Conservation (phyloP, 2,113 vertebrate genomes). For the Recurvirostra avosetta region DNA sequence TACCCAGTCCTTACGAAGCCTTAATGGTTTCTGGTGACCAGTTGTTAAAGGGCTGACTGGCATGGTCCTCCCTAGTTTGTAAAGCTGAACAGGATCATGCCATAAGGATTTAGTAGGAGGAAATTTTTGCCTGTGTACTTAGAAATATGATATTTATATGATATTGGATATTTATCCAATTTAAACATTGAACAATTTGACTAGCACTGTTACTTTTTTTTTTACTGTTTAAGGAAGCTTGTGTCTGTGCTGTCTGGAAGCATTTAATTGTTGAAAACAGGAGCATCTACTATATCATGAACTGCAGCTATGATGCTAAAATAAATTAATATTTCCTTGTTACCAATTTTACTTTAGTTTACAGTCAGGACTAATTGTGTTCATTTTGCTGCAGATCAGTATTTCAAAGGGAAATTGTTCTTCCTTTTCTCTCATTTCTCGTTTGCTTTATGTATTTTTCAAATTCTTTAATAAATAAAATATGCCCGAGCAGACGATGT, state of each 20-base stretch:
- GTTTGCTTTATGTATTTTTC: constrained; percentile 2
- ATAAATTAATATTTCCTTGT: constrained; percentile 9
- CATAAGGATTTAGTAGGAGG: background rate
- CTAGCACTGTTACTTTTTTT: background rate
- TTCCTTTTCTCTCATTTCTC: background rate
- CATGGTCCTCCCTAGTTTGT: background rate
- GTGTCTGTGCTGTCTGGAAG: background rate
- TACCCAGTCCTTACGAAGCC: background rate
- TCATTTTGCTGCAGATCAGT: background rate
- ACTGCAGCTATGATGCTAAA: constrained; percentile 25
- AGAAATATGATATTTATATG: background rate
- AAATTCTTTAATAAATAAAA: constrained; percentile 44
- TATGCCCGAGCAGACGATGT: constrained; percentile 9
- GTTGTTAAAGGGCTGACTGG: background rate
- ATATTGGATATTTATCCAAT: too few species aligned
- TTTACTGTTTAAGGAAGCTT: too few species aligned
- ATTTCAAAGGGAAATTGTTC: constrained; percentile 4
- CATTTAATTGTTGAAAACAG: constrained; percentile 35
- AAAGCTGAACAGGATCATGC: background rate
- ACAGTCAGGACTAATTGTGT: constrained; percentile 26
- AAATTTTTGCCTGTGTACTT: background rate
- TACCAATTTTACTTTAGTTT: constrained; percentile 15
- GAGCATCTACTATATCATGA: constrained; percentile 12
- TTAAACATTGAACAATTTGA: background rate
- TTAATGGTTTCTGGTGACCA: background rate